Evolutionary conservation across 2,797 vertebrate genomes (phyloP).

Genomic region (Geotrypetes seraphini): DNA sequence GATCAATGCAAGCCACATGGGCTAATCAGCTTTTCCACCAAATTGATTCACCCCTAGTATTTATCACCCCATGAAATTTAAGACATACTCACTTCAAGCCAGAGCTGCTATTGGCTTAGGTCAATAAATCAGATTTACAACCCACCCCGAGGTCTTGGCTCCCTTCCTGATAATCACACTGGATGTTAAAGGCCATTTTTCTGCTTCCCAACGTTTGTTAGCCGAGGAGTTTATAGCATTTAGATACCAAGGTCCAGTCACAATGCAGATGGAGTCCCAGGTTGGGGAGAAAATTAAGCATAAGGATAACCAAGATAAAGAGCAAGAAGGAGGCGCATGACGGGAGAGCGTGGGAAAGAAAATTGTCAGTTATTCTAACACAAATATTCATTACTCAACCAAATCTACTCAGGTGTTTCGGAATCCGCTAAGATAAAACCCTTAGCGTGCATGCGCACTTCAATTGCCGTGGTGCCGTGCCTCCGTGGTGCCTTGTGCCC

Average conservation of each 20-base stretch:
- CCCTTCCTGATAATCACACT: slow-evolving; percentile 24
- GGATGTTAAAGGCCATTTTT: slow-evolving; percentile 24
- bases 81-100: slow-evolving; percentile 34
- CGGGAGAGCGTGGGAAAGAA: too few relatives aligned
- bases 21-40: slow-evolving; percentile 55
- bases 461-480: too few relatives aligned
- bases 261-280: neutral
- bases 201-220: slow-evolving; percentile 13
- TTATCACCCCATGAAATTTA: slow-evolving; percentile 53
- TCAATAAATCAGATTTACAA: slow-evolving; percentile 49
- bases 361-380: too few relatives aligned
- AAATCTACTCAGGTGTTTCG: too few relatives aligned
- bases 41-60: slow-evolving; percentile 47
- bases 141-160: slow-evolving; percentile 30
- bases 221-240: slow-evolving; percentile 15
- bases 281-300: neutral
- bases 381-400: too few relatives aligned
- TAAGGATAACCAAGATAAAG: accelerated
- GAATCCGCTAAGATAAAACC: too few relatives aligned
- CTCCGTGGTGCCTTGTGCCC: too few relatives aligned
- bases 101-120: slow-evolving; percentile 21
- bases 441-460: too few relatives aligned
- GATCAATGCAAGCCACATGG: slow-evolving; percentile 15
- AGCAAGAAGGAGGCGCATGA: neutral
- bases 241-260: neutral